Conservation (phyloP, 2,888 invertebrate genomes). For the Aphidoletes aphidimyza region DNA sequence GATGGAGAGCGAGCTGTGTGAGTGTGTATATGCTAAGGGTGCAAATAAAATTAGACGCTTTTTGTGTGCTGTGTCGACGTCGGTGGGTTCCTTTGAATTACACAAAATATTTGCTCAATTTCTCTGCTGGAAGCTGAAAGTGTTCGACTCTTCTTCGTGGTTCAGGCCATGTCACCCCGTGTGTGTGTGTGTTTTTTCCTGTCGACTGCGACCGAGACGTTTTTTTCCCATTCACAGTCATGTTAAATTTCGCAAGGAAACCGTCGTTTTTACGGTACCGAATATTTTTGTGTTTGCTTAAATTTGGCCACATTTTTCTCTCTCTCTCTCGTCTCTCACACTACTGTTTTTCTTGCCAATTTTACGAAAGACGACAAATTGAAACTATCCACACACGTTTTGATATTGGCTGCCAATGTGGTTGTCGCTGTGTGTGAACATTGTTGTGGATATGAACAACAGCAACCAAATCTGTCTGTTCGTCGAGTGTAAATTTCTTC, state of each 20-base stretch:
- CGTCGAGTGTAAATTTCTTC: conserved; percentile 11
- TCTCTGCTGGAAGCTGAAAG: conserved; percentile 50
- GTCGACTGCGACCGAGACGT: neutral
- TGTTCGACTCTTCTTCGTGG: neutral
- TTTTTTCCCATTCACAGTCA: neutral
- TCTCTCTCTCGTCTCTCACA: neutral
- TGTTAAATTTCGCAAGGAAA: neutral
- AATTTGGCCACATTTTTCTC: conserved; percentile 44
- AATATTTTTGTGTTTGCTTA: conserved; percentile 26
- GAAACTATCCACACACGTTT: conserved; percentile 52
- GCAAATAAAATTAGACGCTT: conserved; percentile 53
- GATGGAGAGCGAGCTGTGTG: too few species aligned
- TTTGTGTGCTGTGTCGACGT: conserved; percentile 24
- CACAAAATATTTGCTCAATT: conserved; percentile 52
- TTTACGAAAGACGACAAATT: neutral
- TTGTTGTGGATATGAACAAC: neutral
- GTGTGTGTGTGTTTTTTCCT: neutral
- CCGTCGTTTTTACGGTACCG: neutral
- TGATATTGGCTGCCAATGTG: conserved; percentile 27
- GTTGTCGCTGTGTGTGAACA: conserved; percentile 45
- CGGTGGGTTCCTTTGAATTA: conserved; percentile 47
- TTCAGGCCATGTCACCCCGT: neutral
- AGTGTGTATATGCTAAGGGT: conserved; percentile 51
- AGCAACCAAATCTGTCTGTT: neutral
- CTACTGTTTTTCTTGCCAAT: neutral